Percentiles rank a stretch among this genome's conserved stretches.
Evolutionary conservation across 2,888 invertebrate species (phyloP).

Genomic region (Escarpia spicata): DNA sequence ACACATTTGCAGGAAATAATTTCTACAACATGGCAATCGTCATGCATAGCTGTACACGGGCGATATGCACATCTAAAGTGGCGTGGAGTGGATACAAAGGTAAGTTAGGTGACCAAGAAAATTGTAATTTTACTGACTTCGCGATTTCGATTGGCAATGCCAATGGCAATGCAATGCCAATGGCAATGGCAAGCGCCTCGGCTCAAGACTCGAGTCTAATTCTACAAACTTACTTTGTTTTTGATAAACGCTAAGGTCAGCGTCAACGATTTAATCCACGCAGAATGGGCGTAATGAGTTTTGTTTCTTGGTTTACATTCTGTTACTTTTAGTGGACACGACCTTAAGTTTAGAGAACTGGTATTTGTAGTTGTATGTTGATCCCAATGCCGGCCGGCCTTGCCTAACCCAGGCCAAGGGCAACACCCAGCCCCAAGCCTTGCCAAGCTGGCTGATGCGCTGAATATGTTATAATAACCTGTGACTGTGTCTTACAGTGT

Average conservation of each 20-base stretch:
- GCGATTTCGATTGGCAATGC: background rate
- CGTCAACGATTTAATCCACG: background rate
- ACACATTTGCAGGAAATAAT: background rate
- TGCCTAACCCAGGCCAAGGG: background rate
- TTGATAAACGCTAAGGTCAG: background rate
- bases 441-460: no score
- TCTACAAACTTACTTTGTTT: background rate
- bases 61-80: background rate
- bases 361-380: background rate
- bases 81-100: background rate
- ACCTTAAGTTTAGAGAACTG: background rate
- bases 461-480: no score
- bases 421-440: no score
- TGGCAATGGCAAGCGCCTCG: no score
- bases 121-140: background rate
- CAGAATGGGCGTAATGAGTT: background rate
- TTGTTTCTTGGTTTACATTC: background rate
- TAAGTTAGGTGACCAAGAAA: background rate
- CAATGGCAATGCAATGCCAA: no score
- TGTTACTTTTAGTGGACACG: background rate
- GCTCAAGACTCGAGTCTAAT: background rate
- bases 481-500: no score
- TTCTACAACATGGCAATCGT: background rate
- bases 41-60: conserved; percentile 7
- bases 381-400: background rate